phyloP scores from a whole-genome alignment of 2,888 invertebrate species.

The Drosophila robusta region DNA sequence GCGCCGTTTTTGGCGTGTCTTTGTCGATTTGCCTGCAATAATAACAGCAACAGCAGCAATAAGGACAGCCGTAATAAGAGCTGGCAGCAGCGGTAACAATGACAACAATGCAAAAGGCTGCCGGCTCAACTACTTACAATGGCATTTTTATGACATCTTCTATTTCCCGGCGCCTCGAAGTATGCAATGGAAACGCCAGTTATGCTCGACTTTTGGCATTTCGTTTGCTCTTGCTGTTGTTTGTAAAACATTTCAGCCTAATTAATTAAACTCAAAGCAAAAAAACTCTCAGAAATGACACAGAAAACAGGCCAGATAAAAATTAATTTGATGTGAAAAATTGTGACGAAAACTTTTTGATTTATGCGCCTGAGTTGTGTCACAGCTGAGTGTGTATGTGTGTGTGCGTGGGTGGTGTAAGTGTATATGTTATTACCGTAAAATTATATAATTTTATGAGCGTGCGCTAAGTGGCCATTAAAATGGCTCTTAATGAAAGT shows the following conservation, averaged over 20 bases:
- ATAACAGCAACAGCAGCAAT: constrained; percentile 37
- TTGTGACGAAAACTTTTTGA: constrained; percentile 53
- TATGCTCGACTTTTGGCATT: constrained; percentile 34
- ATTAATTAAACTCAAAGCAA: constrained; percentile 66
- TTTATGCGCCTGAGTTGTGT: constrained; percentile 38
- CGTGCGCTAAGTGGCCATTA: constrained; percentile 31
- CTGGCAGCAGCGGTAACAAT: constrained; percentile 55
- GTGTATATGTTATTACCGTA: constrained; percentile 14
- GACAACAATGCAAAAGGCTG: constrained; percentile 60
- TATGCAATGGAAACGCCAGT: constrained; percentile 61
- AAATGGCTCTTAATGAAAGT: constrained; percentile 33
- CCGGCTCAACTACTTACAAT: constrained; percentile 74
- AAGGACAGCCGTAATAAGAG: constrained; percentile 44
- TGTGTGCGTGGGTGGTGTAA: constrained; percentile 5
- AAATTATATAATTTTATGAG: constrained; percentile 33
- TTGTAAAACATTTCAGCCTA: constrained; percentile 54
- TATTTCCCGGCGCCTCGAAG: constrained; percentile 46
- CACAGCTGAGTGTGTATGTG: constrained; percentile 8
- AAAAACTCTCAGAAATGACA: constrained; percentile 41
- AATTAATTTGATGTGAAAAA: constrained; percentile 60
- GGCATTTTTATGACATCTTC: constrained; percentile 78
- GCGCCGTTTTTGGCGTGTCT: constrained; percentile 52
- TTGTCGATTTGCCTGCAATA: constrained; percentile 69
- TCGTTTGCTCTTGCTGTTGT: constrained; percentile 2
- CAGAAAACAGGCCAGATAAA: constrained; percentile 58